Evolutionary conservation across 1,140 invertebrate genomes (phyloP).

Genomic region (Planococcus citri): DNA sequence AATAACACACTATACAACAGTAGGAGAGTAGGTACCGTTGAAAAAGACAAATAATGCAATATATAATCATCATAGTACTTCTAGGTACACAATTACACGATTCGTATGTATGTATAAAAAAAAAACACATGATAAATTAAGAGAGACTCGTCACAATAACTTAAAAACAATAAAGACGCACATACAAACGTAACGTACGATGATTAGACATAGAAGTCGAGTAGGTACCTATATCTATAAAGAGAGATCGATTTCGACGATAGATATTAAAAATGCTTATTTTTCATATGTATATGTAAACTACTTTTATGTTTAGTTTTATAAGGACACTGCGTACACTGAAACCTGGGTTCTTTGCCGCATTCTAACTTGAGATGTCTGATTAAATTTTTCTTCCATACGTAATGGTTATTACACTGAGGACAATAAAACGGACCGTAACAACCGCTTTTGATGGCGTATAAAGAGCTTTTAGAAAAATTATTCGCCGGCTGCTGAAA

Average conservation of each 20-base stretch:
- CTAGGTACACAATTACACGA: too few species aligned
- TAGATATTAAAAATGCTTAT: constrained; percentile 27
- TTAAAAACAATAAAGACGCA: too few species aligned
- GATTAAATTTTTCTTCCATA: constrained; percentile 30
- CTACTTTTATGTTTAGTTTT: constrained; percentile 35
- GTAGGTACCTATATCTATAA: not conserved
- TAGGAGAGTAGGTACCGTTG: too few species aligned
- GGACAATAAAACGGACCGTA: constrained; percentile 18
- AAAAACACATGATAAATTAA: too few species aligned
- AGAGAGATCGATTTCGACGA: not conserved
- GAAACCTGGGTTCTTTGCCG: constrained; percentile 39
- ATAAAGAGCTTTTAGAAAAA: constrained; percentile 12
- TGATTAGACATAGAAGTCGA: not conserved
- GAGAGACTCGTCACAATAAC: too few species aligned
- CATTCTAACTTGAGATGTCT: constrained; percentile 42
- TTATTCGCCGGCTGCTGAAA: not conserved
- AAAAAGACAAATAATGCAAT: too few species aligned
- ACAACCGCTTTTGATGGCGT: constrained; percentile 14
- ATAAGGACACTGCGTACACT: constrained; percentile 36
- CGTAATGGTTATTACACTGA: constrained; percentile 27
- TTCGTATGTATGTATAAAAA: too few species aligned
- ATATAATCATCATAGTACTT: too few species aligned
- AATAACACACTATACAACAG: too few species aligned
- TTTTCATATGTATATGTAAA: constrained; percentile 28
- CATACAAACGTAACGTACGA: not conserved